A percentile compares a stretch with the other conserved stretches of the same genome.
phyloP scores from a whole-genome alignment of 53 echinoderm and acorn worm species.

The Arbacia lixula region DNA sequence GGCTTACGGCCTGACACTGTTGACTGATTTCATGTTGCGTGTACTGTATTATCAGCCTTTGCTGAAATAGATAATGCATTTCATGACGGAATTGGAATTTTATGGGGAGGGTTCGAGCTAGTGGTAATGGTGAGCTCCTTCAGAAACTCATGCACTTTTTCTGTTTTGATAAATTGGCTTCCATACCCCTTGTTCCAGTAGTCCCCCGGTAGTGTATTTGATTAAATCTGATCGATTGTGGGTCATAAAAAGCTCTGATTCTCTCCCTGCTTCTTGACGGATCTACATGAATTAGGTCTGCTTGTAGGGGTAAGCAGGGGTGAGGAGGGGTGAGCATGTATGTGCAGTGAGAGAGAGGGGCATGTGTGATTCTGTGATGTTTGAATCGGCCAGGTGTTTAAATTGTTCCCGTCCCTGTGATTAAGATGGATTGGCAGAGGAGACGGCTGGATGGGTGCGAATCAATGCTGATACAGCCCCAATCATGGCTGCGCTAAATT shows the following conservation, averaged over 20 bases:
- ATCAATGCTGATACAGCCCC: constrained; percentile 22
- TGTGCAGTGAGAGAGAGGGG: neutral
- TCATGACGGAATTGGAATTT: too few species aligned
- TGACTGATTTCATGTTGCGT: too few species aligned
- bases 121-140: too few species aligned
- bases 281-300: constrained; percentile 43
- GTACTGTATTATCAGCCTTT: too few species aligned
- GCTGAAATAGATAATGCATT: too few species aligned
- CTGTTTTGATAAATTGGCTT: constrained; percentile 21
- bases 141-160: too few species aligned
- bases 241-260: too few species aligned
- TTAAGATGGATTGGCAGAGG: constrained; percentile 41
- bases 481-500: constrained; percentile 17
- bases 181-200: neutral
- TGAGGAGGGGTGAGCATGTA: neutral
- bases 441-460: constrained; percentile 1
- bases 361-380: constrained; percentile 13
- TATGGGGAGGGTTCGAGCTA: too few species aligned
- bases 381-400: constrained; percentile 9
- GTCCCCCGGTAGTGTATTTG: constrained; percentile 23
- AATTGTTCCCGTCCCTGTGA: constrained; percentile 17
- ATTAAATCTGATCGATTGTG: constrained; percentile 31
- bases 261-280: too few species aligned
- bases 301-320: constrained; percentile 12
- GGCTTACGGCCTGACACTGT: too few species aligned